phyloP scores from a whole-genome alignment of 1,140 invertebrate genomes.

The Eueides isabella region DNA sequence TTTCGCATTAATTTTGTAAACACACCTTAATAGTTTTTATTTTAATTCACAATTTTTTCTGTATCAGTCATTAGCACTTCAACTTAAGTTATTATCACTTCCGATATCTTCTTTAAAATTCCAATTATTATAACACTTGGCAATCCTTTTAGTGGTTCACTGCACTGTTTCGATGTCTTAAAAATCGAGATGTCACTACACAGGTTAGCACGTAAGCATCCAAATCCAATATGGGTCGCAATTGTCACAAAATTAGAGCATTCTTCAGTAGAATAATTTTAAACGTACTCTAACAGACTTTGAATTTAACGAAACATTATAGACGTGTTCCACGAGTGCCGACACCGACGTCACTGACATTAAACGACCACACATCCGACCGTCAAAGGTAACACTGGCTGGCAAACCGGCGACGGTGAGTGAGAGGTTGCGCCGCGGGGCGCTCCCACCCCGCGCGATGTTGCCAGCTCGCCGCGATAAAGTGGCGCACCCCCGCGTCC shows the following conservation, averaged over 20 bases:
- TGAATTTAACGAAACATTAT: slow-evolving; percentile 80
- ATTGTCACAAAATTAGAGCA: slow-evolving; percentile 71
- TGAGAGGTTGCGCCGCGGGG: slow-evolving; percentile 79
- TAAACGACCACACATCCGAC: slow-evolving; percentile 74
- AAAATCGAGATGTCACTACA: slow-evolving; percentile 73
- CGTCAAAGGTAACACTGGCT: slow-evolving; percentile 82
- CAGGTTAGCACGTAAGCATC: slow-evolving; percentile 60
- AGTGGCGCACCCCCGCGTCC: slow-evolving; percentile 79
- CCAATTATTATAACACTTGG: slow-evolving; percentile 62
- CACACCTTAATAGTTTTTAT: slow-evolving; percentile 46
- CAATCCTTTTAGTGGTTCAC: slow-evolving; percentile 73
- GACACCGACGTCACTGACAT: slow-evolving; percentile 75
- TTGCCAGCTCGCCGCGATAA: slow-evolving; percentile 79
- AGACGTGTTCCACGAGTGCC: slow-evolving; percentile 78
- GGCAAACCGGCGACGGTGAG: slow-evolving; percentile 77
- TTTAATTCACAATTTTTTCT: slow-evolving; percentile 37
- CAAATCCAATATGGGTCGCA: slow-evolving; percentile 71
- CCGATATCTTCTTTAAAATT: slow-evolving; percentile 58
- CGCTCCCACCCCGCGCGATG: slow-evolving; percentile 75
- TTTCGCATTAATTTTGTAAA: slow-evolving; percentile 11
- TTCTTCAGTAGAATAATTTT: slow-evolving; percentile 67
- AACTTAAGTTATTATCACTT: slow-evolving; percentile 39
- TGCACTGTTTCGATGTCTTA: slow-evolving; percentile 68
- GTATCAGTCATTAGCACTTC: slow-evolving; percentile 41
- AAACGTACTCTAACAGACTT: slow-evolving; percentile 74